Conservation (phyloP, 2,888 invertebrate genomes). For the Sphinx pinastri region DNA sequence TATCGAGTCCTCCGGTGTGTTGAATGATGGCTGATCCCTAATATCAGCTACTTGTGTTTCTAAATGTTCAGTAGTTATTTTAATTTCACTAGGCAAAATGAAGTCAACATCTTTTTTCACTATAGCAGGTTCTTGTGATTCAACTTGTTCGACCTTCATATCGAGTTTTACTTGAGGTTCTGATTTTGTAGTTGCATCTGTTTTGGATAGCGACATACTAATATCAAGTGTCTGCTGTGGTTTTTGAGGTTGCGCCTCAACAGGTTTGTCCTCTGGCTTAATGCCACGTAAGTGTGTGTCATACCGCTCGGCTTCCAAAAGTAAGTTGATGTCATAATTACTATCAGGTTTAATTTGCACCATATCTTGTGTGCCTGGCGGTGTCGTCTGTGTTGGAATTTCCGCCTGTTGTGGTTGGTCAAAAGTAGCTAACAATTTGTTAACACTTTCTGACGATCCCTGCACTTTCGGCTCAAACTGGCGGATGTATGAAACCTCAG, state of each 20-base stretch:
- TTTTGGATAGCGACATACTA: conserved; percentile 65
- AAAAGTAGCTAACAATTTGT: conserved; percentile 48
- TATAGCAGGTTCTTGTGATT: conserved; percentile 52
- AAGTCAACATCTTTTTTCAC: conserved; percentile 72
- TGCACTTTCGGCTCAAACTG: conserved; percentile 55
- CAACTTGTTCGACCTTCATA: conserved; percentile 62
- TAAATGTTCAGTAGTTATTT: conserved; percentile 53
- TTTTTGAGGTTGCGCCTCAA: conserved; percentile 36
- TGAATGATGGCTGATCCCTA: conserved; percentile 58
- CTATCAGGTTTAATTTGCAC: conserved; percentile 38
- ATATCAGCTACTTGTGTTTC: conserved; percentile 42
- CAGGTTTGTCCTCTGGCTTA: conserved; percentile 35
- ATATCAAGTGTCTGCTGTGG: conserved; percentile 64
- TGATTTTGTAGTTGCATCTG: conserved; percentile 46
- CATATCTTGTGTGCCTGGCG: not conserved
- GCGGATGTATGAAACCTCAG: conserved; percentile 58
- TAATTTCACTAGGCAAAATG: conserved; percentile 61
- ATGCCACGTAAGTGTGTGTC: conserved; percentile 53
- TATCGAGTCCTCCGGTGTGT: conserved; percentile 47
- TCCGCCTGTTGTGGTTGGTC: conserved; percentile 66
- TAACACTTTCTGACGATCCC: conserved; percentile 55
- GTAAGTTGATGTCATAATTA: conserved; percentile 53
- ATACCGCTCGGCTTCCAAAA: conserved; percentile 67
- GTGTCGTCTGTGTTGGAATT: conserved; percentile 47
- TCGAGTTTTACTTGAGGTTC: conserved; percentile 67